These are phyloP conservation scores for Priocnemis perturbator DNA, from an alignment of 2,888 invertebrate genomes.

Conservation along the genomic window DNA sequence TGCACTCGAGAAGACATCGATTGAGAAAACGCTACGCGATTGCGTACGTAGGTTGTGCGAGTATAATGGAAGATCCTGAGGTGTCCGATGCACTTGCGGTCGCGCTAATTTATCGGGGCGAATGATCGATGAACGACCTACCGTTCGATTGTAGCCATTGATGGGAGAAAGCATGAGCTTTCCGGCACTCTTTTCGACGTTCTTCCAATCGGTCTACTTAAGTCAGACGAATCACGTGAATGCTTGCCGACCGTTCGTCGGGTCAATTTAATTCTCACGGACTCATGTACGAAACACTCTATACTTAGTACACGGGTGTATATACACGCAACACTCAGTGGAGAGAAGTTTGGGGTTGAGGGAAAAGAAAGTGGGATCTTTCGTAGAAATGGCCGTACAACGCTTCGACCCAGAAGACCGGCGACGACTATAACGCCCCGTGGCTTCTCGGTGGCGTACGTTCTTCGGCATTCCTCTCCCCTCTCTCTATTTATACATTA, in stretches of 20 bases:
- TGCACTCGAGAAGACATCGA: neutral
- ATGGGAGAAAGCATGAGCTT: neutral
- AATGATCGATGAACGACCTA: no score
- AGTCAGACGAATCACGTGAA: neutral
- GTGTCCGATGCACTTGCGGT: no score
- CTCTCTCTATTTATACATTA: conserved; percentile 10
- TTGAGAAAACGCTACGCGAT: no score
- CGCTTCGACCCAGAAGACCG: conserved; percentile 26
- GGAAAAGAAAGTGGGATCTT: neutral
- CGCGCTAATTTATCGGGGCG: no score
- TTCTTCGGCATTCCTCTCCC: conserved; percentile 25
- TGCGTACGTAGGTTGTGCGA: no score
- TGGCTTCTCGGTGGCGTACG: conserved; percentile 19
- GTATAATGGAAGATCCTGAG: no score
- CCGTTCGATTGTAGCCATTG: neutral
- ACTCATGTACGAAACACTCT: conserved; percentile 20
- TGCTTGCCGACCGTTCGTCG: neutral
- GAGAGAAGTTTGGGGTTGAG: neutral
- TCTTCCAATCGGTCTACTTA: neutral
- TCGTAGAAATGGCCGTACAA: conserved; percentile 24
- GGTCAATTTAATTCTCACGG: conserved; percentile 34
- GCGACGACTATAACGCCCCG: conserved; percentile 22
- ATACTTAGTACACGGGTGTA: conserved; percentile 9
- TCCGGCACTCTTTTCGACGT: neutral
- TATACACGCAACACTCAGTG: no score